Evolutionary conservation across 2,888 invertebrate genomes (phyloP), one percentile per base, ranked within the genome.

Genomic region (Amphipyra tragopoginis): DNA sequence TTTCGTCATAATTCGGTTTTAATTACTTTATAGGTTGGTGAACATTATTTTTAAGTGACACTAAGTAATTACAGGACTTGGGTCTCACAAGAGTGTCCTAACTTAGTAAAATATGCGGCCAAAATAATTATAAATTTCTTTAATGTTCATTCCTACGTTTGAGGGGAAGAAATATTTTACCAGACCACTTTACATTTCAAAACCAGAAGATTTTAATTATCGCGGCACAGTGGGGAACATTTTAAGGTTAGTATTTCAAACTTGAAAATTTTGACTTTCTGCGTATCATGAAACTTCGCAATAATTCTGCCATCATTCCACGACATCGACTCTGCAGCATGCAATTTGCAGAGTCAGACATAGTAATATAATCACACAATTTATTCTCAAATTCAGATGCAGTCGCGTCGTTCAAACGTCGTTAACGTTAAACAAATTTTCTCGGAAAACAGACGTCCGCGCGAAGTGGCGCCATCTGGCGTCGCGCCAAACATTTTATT

Each of bases 131-230:
- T 71, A 62, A 71, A 75, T 78, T 67, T 75, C 47, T 43, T 48
- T 53, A 78, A 71, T 59, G 61, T 65, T 50, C 71, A 58, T 61
- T 58, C 62, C 61, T 47, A 64, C 60, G 44, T 57, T 56, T 56
- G 43, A 57, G 54, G 51, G 66, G 62, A 70, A 56, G 60, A 77
- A 73, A 75, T 78, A 78, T 75, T 67, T 67, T 9, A 75, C 59
- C 49, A 65, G 65, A 56, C 54, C 56, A 78, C 58, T 76, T 72
- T 65, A 72, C 54, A 78, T 69, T 77, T 78, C 64, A 75, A 78
- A 75, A 72, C 72, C 69, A 75, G 72, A 75, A 65, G 61, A 72
- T 72, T 79, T 69, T 75, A 78, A 77, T 75, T 72, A 79, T 62
- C 50, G 40, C 54, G 14, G 60, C 65, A 56, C 59, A 65, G 45